A percentile compares a stretch with the other conserved stretches of the same genome.
These are phyloP conservation scores for Drosophila eohydei DNA, from an alignment of 2,888 invertebrate species.

Conservation along the genomic window DNA sequence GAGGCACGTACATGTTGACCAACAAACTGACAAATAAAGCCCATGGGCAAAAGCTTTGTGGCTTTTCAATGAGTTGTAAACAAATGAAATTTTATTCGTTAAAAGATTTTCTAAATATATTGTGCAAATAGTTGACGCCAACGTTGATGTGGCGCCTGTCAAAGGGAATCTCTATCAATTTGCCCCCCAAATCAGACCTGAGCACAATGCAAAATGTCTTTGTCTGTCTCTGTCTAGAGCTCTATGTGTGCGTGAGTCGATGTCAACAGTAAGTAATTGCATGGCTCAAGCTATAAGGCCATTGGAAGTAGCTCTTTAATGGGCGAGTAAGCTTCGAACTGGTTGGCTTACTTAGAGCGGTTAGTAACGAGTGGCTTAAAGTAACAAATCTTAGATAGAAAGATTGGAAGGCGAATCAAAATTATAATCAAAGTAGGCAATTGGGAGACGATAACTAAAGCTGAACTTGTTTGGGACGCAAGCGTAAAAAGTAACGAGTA, in stretches of 20 bases:
- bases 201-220: neutral
- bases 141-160: conserved; percentile 28
- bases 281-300: conserved; percentile 1
- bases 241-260: neutral
- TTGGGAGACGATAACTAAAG: too few relatives aligned
- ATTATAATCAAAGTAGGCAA: too few relatives aligned
- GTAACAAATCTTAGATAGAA: neutral
- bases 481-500: too few relatives aligned
- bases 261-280: conserved; percentile 3
- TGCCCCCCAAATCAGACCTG: neutral
- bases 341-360: neutral
- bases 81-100: conserved; percentile 74
- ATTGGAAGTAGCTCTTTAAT: neutral
- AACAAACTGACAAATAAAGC: conserved; percentile 54
- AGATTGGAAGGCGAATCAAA: too few relatives aligned
- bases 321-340: neutral
- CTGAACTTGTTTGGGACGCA: too few relatives aligned
- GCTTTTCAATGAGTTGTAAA: conserved; percentile 74
- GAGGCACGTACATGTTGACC: conserved; percentile 36
- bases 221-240: neutral
- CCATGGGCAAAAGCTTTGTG: conserved; percentile 69
- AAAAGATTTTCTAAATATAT: conserved; percentile 64
- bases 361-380: neutral
- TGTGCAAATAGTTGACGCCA: conserved; percentile 52
- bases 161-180: conserved; percentile 34